Evolutionary conservation across 2,888 invertebrate species (phyloP).

Genomic region (Artemia sinica): DNA sequence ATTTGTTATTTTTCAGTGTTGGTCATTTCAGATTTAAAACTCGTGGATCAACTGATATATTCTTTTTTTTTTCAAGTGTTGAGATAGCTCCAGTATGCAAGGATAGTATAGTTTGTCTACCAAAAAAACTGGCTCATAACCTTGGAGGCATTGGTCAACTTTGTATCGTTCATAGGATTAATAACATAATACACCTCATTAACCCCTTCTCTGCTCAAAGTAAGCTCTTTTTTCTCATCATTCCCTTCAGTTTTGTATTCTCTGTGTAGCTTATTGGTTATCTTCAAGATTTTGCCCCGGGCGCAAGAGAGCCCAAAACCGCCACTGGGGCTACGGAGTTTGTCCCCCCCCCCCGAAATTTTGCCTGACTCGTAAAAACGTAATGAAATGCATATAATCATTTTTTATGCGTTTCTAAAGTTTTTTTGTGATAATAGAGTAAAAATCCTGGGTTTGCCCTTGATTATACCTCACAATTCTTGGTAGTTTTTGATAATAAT

Average conservation of each 20-base stretch:
- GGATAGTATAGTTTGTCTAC: slow-evolving; percentile 75
- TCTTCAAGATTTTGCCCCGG: slow-evolving; percentile 14
- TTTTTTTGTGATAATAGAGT: no score
- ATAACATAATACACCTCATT: slow-evolving; percentile 75
- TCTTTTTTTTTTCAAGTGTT: slow-evolving; percentile 41
- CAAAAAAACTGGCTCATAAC: slow-evolving; percentile 64
- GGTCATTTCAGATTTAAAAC: no score
- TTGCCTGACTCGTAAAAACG: no score
- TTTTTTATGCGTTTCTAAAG: not conserved
- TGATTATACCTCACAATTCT: no score
- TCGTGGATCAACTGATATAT: no score
- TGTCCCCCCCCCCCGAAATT: not conserved
- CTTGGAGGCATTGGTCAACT: slow-evolving; percentile 72
- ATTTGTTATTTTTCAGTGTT: no score
- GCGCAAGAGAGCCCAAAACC: no score
- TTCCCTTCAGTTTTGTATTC: not conserved
- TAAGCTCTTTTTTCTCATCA: slow-evolving; percentile 32
- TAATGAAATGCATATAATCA: not conserved
- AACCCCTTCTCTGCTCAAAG: slow-evolving; percentile 73
- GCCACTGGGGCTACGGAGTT: not conserved
- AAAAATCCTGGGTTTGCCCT: no score
- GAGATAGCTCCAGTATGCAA: slow-evolving; percentile 93
- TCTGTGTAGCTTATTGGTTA: not conserved
- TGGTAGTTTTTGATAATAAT: no score
- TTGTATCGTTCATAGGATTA: slow-evolving; percentile 71